Conservation (phyloP, 2,797 vertebrate species). For the Microctenopoma stevenorrisi region DNA sequence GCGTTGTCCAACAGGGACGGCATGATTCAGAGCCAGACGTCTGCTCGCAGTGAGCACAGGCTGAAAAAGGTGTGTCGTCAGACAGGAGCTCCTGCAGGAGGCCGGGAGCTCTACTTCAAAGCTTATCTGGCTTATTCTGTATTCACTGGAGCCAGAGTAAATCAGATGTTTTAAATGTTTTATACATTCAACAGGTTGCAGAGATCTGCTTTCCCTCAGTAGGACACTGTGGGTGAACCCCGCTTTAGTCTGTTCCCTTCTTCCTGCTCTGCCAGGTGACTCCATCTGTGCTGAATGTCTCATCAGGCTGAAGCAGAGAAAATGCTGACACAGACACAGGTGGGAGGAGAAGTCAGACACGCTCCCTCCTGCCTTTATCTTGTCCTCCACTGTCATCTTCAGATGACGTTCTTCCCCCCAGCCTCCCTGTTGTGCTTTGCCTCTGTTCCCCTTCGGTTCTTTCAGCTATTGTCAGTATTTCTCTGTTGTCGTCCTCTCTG, state of each 20-base stretch:
- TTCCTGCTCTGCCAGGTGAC: slow-evolving; percentile 28
- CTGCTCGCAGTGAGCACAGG: too few species aligned
- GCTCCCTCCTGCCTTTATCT: slow-evolving; percentile 5
- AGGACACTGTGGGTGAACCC: neutral
- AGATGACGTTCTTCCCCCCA: neutral
- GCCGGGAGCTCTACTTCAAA: too few species aligned
- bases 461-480: neutral
- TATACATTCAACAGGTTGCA: too few species aligned
- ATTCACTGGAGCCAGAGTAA: too few species aligned
- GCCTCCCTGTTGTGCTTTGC: neutral
- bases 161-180: too few species aligned
- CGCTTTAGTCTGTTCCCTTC: too few species aligned
- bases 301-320: slow-evolving; percentile 9
- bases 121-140: too few species aligned
- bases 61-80: too few species aligned
- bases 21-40: too few species aligned
- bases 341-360: slow-evolving; percentile 13
- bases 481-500: neutral
- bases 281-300: slow-evolving; percentile 14
- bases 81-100: too few species aligned
- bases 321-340: slow-evolving; percentile 27
- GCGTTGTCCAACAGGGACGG: too few species aligned
- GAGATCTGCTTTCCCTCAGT: too few species aligned
- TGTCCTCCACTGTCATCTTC: slow-evolving; percentile 9
- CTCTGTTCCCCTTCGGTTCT: neutral